Base-by-base conservation (phyloP, 1,140 invertebrate genomes). In the Panulirus ornatus region DNA sequence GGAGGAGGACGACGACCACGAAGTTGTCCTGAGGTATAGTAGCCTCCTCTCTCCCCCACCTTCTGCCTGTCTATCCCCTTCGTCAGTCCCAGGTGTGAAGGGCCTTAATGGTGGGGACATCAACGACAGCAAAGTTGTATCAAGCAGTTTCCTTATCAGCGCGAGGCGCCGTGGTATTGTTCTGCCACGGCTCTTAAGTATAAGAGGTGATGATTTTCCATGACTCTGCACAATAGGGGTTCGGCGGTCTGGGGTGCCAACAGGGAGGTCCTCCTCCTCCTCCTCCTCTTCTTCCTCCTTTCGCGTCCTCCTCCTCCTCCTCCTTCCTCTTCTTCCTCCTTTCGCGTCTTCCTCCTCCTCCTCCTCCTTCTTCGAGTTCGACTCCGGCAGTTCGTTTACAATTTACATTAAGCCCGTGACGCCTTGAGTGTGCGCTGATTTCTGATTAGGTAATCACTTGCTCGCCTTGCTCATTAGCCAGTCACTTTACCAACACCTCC, bases 131-230 rank as follows among this genome's bases (percentile, higher is more conserved):
- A 47, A 36, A 42, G 66, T 42, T 63, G 42, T n/a, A n/a, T 71
- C 73, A 73, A 84, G 83, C 30, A 44, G 40, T 70, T 73, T 11
- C 38, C n/a, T 58, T 84, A 84, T 71, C 83, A 84, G 30, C 42
- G 47, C 44, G 66, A 84, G 83, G 44, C 34, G 73, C 44, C 70
- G 47, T 47, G 71, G 44, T 38, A 36, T 1, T 14, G 63, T 36
- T 84, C 73, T 84, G 40, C 75, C 0, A 6, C 1, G 75, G 19
- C 75, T 73, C 38, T 38, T 66, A 66, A 66, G 22, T 66, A 11
- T 66, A 73, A 81, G 38, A 27, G 38, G 5, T 47, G 83, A 40
- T 70, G 83, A 73, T 73, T 73, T 73, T 73, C 19, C n/a, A 84
- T 84, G 83, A 84, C 38, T 8, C n/a, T 44, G 66, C 66, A 78